Evolutionary conservation across 1,140 invertebrate genomes (phyloP), one percentile per base, ranked within the genome.

Genomic region (Drosophila eugracilis): DNA sequence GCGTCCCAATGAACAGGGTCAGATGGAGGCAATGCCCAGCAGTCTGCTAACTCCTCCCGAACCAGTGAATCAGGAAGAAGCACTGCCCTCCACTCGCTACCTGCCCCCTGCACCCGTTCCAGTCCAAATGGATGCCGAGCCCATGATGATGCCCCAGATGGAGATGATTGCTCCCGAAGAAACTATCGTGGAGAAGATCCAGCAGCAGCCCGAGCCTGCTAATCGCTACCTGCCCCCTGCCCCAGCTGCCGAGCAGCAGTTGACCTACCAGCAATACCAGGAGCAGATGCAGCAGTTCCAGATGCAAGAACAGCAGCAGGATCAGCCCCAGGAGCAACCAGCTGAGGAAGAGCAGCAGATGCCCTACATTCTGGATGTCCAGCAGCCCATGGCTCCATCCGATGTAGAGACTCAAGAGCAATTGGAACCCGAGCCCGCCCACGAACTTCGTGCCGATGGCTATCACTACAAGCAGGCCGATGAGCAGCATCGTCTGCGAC

Each of bases 241-340:
- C 10, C 57, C 45, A 0, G 37, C 37, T n/a, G 9, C 53, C 12
- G 48, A 81, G 10, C 44, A 80, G 36, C 81, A 89, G 28, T 69
- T 73, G 26, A 78, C 52, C 63, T 90, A 90, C 53, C 83, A 90
- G 50, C 77, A 89, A n/a, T 90, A 79, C 45, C 80, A 88, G 48
- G 63, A 83, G 58, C 77, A 85, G 44, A 63, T 78, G 58, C 62
- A 70, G 15, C 45, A 71, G 30, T n/a, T 52, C 5, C 50, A 66
- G 22, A 34, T 37, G 50, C 59, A 62, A 7, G 60, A 67, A 2
- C 44, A 39, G 28, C 37, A 62, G 50, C 36, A 19, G 37, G 36
- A 49, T 1, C 42, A 55, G 12, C n/a, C 17, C 14, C 63, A 74
- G 9, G 65, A 62, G 7, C 49, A 39, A 19, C 55, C 44, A n/a